Base-by-base conservation (phyloP, 2,797 vertebrate genomes). In the Falco peregrinus region DNA sequence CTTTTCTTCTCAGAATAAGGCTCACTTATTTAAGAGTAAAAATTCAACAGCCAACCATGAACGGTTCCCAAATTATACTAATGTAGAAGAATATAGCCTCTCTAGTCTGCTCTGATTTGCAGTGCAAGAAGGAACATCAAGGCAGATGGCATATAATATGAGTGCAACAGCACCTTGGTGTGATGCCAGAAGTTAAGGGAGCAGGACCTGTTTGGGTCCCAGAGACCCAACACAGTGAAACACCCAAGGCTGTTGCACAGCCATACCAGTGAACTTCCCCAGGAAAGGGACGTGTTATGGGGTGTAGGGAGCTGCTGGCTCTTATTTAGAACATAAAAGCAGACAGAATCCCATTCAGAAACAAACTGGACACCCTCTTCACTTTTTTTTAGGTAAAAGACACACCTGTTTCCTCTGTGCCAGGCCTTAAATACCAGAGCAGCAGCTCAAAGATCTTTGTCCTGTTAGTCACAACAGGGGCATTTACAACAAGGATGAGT, bases 391-490 rank as follows among this genome's bases (percentile, higher is more conserved):
- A 53, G 7, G 31, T 10, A 71, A 56, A 91, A 87, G 76, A 51
- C 90, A 94, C 82, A 91, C 90, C 37, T 84, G 21, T 50, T 68
- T 86, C 73, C 31, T 91, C 79, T 86, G 48, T 41, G 82, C 54
- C 50, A 61, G 56, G 19, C 57, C 31, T 70, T 64, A 89, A 89
- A 95, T 81, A 85, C 47, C 63, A 94, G 69, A 86, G 37, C 33
- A 94, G 71, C 31, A 59, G 24, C 37, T 92, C 57, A 73, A 61
- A 28, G 68, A 84, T 74, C 69, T 89, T 82, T 81, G 80, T 83
- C 79, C 79, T 76, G 5, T 95, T 90, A 94, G 76, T 97, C 90
- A 84, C 25, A 56, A 81, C 57, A 65, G 39, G 39, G 22, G 50
- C 41, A 95, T 91, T 96, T 93, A 95, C 0, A 0, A 80, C 68